Percentiles rank a stretch among this genome's conserved stretches.
These are phyloP conservation scores for Sebastes jordani DNA, from an alignment of 2,797 vertebrate genomes.

Conservation along the genomic window DNA sequence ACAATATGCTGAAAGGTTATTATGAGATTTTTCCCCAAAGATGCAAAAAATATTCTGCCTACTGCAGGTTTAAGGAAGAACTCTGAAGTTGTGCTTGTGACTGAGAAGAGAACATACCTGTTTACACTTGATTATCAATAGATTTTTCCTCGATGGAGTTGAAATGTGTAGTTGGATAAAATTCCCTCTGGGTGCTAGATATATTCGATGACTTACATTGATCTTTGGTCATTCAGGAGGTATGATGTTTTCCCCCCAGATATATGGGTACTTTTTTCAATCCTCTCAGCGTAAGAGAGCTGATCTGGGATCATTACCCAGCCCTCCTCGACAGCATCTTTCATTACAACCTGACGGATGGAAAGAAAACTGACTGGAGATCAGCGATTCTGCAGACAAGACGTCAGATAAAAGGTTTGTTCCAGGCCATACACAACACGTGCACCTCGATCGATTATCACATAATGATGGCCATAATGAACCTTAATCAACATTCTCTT, in stretches of 20 bases:
- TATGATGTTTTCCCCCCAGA: slow-evolving; percentile 22
- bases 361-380: slow-evolving; percentile 22
- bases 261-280: slow-evolving; percentile 6
- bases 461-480: slow-evolving; percentile 64
- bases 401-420: slow-evolving; percentile 40
- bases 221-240: slow-evolving; percentile 21
- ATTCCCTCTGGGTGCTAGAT: slow-evolving; percentile 17
- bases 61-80: slow-evolving; percentile 7
- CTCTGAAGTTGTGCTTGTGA: slow-evolving; percentile 1
- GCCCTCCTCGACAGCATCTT: slow-evolving; percentile 15
- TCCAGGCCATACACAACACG: slow-evolving; percentile 25
- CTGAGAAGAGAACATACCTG: slow-evolving; percentile 28
- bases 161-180: slow-evolving; percentile 3
- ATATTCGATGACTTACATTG: slow-evolving; percentile 29
- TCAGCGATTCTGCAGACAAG: slow-evolving; percentile 33
- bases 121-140: slow-evolving; percentile 18
- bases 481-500: slow-evolving; percentile 77
- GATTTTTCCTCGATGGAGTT: slow-evolving; percentile 15
- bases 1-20: too few relatives aligned
- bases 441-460: slow-evolving; percentile 59
- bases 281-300: slow-evolving; percentile 9
- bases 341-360: slow-evolving; percentile 24
- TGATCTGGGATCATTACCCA: slow-evolving; percentile 33
- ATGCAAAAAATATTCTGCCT: too few relatives aligned
- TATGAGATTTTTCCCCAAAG: too few relatives aligned